Evolutionary conservation across 2,113 vertebrate species (phyloP), one percentile per base, ranked within the genome.

Genomic region (Chiloscyllium plagiosum): DNA sequence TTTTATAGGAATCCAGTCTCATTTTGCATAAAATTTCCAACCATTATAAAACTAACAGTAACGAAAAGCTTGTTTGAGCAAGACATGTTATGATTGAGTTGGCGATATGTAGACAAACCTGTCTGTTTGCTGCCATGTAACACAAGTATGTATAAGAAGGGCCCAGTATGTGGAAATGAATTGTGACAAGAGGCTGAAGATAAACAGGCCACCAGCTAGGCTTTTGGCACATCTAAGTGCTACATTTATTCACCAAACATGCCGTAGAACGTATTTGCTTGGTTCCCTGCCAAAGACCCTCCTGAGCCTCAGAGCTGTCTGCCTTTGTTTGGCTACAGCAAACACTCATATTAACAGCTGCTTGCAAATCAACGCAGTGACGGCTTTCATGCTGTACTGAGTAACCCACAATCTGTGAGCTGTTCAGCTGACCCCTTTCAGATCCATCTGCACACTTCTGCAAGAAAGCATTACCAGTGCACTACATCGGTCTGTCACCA

Each of bases 171-270:
- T 95, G 93, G 42, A 50, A 95, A 95, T 69, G 93, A 72, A 95
- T 70, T 69, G 92, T 95, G 66, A 95, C 93, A 95, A 95, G 93
- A 50, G 93, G 20, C 66, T 95, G 93, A 47, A 47, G 93, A 72
- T 72, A 47, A 95, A 95, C 93, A 95, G 93, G 68, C 93, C 93
- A 95, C 65, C 93, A 95, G 68, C 93, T 70, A 95, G 24, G 93
- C 26, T 95, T 47, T 29, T 95, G 93, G 76, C 95, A 83, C 70
- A 33, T 83, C 52, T 24, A 78, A 72, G 56, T 83, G 95, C 95
- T 37, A 95, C 80, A 80, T 95, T 95, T 95, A 76, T 95, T 95
- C 95, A 52, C 69, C 95, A 65, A 61, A 85, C 85, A 50, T 65
- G 61, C 95, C 17, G 10, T 15, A 20, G 76, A 78, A 83, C 52